These are phyloP conservation scores for Vireo altiloquus DNA, from an alignment of 2,113 vertebrate genomes.

Conservation along the genomic window DNA sequence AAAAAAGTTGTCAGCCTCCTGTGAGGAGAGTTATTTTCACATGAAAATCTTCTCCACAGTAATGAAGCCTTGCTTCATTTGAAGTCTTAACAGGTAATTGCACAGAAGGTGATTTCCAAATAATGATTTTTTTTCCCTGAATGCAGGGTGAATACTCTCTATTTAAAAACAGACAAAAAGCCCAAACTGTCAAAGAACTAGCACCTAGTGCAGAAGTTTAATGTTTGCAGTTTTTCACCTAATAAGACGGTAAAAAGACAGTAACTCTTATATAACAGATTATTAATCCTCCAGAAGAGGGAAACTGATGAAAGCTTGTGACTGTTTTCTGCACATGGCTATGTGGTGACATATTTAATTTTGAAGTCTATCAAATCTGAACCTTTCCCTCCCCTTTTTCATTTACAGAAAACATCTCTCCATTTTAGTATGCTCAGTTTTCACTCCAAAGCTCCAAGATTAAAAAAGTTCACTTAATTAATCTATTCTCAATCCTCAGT, in stretches of 20 bases:
- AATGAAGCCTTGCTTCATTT: neutral
- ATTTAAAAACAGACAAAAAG: neutral
- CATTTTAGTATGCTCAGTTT: neutral
- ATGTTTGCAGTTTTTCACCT: neutral
- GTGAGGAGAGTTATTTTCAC: neutral
- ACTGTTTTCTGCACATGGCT: neutral
- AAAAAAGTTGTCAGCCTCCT: neutral
- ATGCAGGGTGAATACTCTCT: neutral
- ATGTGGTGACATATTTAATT: neutral
- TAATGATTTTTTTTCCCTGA: neutral
- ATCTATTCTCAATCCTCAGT: neutral
- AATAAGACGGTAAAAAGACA: neutral
- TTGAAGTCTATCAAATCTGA: neutral
- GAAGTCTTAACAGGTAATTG: neutral
- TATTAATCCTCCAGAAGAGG: neutral
- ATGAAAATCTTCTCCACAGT: neutral
- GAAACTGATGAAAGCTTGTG: neutral
- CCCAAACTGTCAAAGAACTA: neutral
- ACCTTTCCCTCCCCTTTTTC: neutral
- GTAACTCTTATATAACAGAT: neutral
- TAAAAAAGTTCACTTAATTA: neutral
- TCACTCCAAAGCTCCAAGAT: neutral
- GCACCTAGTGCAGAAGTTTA: neutral
- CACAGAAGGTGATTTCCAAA: neutral
- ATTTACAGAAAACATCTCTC: neutral